Evolutionary conservation across 2,888 invertebrate species (phyloP).

Genomic region (Drosophila meridiana): DNA sequence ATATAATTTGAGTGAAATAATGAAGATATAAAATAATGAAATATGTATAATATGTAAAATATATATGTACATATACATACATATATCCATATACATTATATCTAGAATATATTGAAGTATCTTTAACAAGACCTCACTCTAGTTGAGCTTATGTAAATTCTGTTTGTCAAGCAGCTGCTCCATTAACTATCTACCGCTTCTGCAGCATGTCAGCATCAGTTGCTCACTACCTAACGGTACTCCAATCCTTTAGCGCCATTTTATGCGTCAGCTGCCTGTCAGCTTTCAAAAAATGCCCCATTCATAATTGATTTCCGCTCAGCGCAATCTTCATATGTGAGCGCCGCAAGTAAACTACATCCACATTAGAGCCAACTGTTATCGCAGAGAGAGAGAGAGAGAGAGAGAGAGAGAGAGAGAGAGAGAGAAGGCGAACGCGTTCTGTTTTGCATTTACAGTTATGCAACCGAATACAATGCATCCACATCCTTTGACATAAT

Average conservation of each 20-base stretch:
- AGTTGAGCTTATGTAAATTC: slow-evolving; percentile 9
- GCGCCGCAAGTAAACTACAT: slow-evolving; percentile 26
- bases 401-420: neutral
- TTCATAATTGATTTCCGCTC: slow-evolving; percentile 73
- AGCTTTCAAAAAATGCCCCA: slow-evolving; percentile 34
- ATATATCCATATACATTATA: neutral
- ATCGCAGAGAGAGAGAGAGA: slow-evolving; percentile 33
- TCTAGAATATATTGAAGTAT: no score
- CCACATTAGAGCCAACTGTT: slow-evolving; percentile 63
- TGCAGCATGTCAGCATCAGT: slow-evolving; percentile 4
- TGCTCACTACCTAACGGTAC: slow-evolving; percentile 63
- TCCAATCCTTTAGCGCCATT: slow-evolving; percentile 60
- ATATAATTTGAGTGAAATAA: neutral
- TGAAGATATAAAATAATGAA: neutral
- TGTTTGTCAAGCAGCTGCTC: slow-evolving; percentile 40
- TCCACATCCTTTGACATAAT: slow-evolving; percentile 70
- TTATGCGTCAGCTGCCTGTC: slow-evolving; percentile 57
- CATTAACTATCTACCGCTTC: neutral
- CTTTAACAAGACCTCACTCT: neutral
- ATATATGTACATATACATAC: neutral
- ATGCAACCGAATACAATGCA: slow-evolving; percentile 72
- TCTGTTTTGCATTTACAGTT: slow-evolving; percentile 74
- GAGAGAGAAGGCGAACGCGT: slow-evolving; percentile 11
- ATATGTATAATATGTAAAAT: neutral
- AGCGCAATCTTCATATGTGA: slow-evolving; percentile 19